Evolutionary conservation across 2,888 invertebrate species (phyloP), one percentile per base, ranked within the genome.

Genomic region (Elmis aenea): DNA sequence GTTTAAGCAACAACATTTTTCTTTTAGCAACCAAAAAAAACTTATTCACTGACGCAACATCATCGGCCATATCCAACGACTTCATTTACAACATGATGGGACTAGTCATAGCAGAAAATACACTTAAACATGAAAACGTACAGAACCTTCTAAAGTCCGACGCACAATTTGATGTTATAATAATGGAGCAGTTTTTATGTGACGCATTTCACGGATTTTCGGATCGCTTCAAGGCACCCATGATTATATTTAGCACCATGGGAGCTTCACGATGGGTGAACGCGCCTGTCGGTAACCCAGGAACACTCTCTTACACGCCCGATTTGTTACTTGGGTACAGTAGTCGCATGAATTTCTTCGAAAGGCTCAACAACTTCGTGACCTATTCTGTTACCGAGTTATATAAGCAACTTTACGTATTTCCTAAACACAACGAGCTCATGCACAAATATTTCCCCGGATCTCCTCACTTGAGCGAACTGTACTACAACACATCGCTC

Each of bases 321-420:
- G 67, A 70, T 26, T 62, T 64, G 2, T 68, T 69, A 35, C 41
- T 68, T 34, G 58, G 64, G 2, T 68, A 57, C 36, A 52, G 61
- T 21, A 64, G 72, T 16, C 56, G 55, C 27, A 73, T 74, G 60
- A 71, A 61, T 14, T 77, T 81, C 44, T 59, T 59, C 54, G 69
- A 74, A 47, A 59, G 81, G 44, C 25, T n/a, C n/a, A n/a, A n/a
- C n/a, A n/a, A n/a, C n/a, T 76, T 0, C 55, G 66, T 13, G 81
- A 78, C 51, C 2, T 58, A 62, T 1, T 30, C 67, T 2, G 62
- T 60, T 21, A 62, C 50, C 23, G 25, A 23, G 11, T 27, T 47
- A 13, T 52, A 42, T 11, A 23, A 29, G 2, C 29, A 69, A 22
- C 60, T 67, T 2, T 39, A 44, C 10, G 31, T 34, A 14, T 35